phyloP scores from a whole-genome alignment of 1,140 invertebrate species.

The Caenorhabditis elegans region WBcel235 BX284606.5:12824001-12824500 shows the following conservation, averaged over 20 bases:
- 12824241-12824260: not conserved
- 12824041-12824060: not conserved
- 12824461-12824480: no score
- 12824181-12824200: no score
- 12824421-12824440: no score
- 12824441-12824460: no score
- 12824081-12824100: not conserved
- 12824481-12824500: no score
- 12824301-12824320: not conserved
- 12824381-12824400: no score
- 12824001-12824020: not conserved
- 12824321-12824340: not conserved
- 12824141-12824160: no score
- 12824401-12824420: no score
- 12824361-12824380: not conserved
- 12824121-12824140: not conserved
- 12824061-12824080: not conserved
- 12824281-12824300: not conserved
- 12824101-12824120: not conserved
- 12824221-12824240: not conserved
- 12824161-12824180: no score
- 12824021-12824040: not conserved
- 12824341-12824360: conserved; percentile 7
- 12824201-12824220: not conserved
- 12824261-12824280: not conserved